phyloP scores from a whole-genome alignment of 1,140 invertebrate species.

The Triops longicaudatus region DNA sequence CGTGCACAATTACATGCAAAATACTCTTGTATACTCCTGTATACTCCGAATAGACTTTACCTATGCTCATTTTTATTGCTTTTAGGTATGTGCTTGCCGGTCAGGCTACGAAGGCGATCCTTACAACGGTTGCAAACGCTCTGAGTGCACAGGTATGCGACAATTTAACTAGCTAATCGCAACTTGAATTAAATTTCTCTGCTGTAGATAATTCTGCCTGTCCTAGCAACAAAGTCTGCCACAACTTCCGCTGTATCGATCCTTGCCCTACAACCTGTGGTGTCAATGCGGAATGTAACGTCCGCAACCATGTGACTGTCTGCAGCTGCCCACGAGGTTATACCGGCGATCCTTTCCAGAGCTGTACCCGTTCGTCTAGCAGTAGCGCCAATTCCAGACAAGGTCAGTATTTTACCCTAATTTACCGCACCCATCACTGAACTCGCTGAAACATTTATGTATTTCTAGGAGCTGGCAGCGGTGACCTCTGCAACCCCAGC shows the following conservation, averaged over 20 bases:
- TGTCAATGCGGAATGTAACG: conserved; percentile 40
- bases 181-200: conserved; percentile 17
- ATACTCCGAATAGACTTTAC: too few relatives aligned
- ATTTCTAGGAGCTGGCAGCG: conserved; percentile 39
- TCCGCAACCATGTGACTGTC: conserved; percentile 39
- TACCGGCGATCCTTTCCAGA: conserved; percentile 46
- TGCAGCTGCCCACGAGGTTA: conserved; percentile 39
- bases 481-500: conserved; percentile 66
- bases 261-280: conserved; percentile 43
- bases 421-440: conserved; percentile 31
- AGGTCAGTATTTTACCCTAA: not conserved
- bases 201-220: conserved; percentile 42
- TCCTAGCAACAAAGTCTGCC: conserved; percentile 41
- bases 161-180: not conserved
- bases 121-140: conserved; percentile 52
- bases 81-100: conserved; percentile 46
- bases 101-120: conserved; percentile 54
- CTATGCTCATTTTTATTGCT: too few relatives aligned
- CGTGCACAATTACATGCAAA: too few relatives aligned
- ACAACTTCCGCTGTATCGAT: conserved; percentile 42
- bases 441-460: not conserved
- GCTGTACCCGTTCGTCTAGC: conserved; percentile 44
- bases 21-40: too few relatives aligned
- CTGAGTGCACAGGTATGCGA: conserved; percentile 47
- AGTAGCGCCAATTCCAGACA: not conserved